These are phyloP conservation scores for Rhipidura dahli DNA, from an alignment of 2,113 vertebrate species.

Conservation along the genomic window DNA sequence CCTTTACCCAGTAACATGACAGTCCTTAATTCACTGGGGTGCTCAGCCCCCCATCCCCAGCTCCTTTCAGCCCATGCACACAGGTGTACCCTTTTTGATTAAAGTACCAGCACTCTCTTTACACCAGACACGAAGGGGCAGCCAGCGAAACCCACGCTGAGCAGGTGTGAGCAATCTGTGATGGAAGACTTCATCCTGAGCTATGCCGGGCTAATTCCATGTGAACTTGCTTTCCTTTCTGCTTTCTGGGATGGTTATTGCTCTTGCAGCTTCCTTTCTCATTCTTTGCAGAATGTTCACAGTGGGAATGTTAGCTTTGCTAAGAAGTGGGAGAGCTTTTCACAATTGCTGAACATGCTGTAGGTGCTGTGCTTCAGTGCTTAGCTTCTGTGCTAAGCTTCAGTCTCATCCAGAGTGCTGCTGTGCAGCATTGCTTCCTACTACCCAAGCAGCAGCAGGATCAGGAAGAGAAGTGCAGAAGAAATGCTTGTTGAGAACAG, in stretches of 20 bases:
- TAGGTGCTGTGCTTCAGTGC: neutral
- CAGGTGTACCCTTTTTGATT: neutral
- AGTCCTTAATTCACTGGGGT: neutral
- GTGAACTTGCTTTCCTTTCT: neutral
- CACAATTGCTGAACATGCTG: neutral
- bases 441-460: neutral
- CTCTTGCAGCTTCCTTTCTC: neutral
- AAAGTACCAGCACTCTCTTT: neutral
- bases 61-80: neutral
- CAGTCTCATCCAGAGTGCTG: neutral
- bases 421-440: neutral
- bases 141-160: rapidly evolving
- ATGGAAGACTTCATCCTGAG: neutral
- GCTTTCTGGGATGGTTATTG: neutral
- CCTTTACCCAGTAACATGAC: neutral
- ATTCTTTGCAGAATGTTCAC: neutral
- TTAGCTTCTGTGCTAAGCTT: neutral
- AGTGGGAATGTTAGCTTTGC: neutral
- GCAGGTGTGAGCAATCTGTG: neutral
- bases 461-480: neutral
- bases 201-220: too few relatives aligned
- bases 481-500: neutral
- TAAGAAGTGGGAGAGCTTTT: neutral
- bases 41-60: neutral
- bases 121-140: neutral